Evolutionary conservation across 1,140 invertebrate genomes (phyloP).

Genomic region (Drosophila tsacasi): DNA sequence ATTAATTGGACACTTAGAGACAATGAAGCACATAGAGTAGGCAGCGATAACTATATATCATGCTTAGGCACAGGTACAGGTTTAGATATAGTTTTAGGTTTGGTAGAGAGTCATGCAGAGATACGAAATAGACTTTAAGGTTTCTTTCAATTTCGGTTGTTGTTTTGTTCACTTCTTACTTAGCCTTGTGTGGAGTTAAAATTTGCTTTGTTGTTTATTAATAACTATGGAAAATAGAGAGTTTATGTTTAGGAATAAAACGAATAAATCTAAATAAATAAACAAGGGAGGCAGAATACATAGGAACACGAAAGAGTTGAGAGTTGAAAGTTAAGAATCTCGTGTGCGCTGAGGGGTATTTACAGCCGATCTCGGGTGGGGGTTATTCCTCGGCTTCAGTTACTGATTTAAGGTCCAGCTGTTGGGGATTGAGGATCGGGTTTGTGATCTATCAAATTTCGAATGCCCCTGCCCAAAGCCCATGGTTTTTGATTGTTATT

Average conservation of each 20-base stretch:
- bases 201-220: conserved; percentile 68
- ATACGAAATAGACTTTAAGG: conserved; percentile 41
- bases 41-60: conserved; percentile 30
- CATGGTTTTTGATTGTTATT: background rate
- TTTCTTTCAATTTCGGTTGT: conserved; percentile 15
- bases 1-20: conserved; percentile 58
- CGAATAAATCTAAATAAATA: conserved; percentile 30
- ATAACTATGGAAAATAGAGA: conserved; percentile 77
- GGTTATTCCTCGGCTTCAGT: background rate
- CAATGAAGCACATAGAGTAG: conserved; percentile 53
- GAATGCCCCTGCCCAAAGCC: conserved; percentile 8
- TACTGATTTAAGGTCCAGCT: background rate
- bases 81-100: background rate
- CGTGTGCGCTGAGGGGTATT: conserved; percentile 53
- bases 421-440: conserved; percentile 1
- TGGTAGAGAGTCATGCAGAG: conserved; percentile 55
- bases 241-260: conserved; percentile 51
- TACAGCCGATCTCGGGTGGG: conserved; percentile 37
- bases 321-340: conserved; percentile 21
- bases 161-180: conserved; percentile 54
- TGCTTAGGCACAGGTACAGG: conserved; percentile 18
- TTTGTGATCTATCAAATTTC: conserved; percentile 18
- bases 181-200: conserved; percentile 78
- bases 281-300: conserved; percentile 43
- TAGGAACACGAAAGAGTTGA: conserved; percentile 38